phyloP scores from a whole-genome alignment of 2,888 invertebrate species.

The Cistogaster globosa region DNA sequence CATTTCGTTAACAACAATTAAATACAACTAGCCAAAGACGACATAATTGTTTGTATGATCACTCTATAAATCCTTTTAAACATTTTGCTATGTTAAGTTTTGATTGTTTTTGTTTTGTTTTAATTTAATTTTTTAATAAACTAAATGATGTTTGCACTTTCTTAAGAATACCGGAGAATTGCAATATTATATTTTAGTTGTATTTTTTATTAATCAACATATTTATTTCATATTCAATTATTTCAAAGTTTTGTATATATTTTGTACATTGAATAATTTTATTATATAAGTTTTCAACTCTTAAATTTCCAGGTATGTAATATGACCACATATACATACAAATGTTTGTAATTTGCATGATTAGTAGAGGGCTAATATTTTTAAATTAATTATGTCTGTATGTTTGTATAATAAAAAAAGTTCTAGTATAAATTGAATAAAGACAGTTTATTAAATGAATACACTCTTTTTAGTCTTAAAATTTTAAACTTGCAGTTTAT shows the following conservation, averaged over 20 bases:
- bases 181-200: slow-evolving; percentile 34
- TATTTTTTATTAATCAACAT: neutral
- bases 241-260: neutral
- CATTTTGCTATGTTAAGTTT: slow-evolving; percentile 31
- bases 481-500: too few relatives aligned
- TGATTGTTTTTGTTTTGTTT: slow-evolving; percentile 37
- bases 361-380: too few relatives aligned
- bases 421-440: too few relatives aligned
- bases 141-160: neutral
- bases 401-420: too few relatives aligned
- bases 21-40: slow-evolving; percentile 51
- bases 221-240: neutral
- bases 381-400: too few relatives aligned
- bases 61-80: slow-evolving; percentile 8
- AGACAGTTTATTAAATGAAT: too few relatives aligned
- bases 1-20: neutral
- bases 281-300: neutral
- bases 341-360: too few relatives aligned
- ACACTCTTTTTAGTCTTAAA: too few relatives aligned
- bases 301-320: neutral
- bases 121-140: neutral
- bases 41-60: slow-evolving; percentile 19
- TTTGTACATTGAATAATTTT: neutral
- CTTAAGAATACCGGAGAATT: slow-evolving; percentile 13
- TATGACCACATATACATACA: neutral